These are phyloP conservation scores for Daktulosphaira vitifoliae DNA, from an alignment of 1,140 invertebrate genomes.

Conservation along the genomic window DNA sequence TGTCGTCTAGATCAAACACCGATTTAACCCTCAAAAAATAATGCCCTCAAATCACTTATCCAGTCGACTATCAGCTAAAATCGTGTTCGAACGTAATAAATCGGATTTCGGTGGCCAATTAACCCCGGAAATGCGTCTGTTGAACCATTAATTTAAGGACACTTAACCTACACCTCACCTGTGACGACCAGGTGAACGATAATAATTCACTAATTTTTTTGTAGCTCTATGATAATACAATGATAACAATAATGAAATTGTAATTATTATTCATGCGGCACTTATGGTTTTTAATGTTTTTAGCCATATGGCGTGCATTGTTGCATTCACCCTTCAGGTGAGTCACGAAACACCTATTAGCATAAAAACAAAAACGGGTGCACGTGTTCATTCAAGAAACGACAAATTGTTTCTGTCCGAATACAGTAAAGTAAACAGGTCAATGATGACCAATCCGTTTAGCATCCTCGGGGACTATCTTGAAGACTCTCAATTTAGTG, in stretches of 20 bases:
- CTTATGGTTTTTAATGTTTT: constrained; percentile 2
- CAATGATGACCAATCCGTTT: neutral
- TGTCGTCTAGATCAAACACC: too few relatives aligned
- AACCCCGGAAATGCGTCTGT: neutral
- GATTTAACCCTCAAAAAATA: too few relatives aligned
- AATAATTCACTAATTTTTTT: neutral
- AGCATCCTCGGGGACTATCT: neutral
- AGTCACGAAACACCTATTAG: constrained; percentile 1
- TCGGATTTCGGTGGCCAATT: constrained; percentile 8
- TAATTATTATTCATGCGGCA: constrained; percentile 16
- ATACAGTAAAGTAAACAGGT: neutral
- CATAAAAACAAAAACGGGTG: constrained; percentile 8
- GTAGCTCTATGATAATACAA: neutral
- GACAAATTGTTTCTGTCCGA: neutral
- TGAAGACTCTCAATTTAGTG: neutral
- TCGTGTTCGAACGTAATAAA: constrained; percentile 30
- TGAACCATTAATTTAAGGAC: too few relatives aligned
- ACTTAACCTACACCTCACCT: too few relatives aligned
- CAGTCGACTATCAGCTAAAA: constrained; percentile 1
- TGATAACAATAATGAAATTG: neutral
- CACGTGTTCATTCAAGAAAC: constrained; percentile 13
- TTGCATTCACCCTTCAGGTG: constrained; percentile 16
- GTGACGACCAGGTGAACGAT: constrained; percentile 1
- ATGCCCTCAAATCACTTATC: neutral
- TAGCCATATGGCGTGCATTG: constrained; percentile 5